Base-by-base conservation (phyloP, 1,140 invertebrate species). In the Antheraea pernyi region DNA sequence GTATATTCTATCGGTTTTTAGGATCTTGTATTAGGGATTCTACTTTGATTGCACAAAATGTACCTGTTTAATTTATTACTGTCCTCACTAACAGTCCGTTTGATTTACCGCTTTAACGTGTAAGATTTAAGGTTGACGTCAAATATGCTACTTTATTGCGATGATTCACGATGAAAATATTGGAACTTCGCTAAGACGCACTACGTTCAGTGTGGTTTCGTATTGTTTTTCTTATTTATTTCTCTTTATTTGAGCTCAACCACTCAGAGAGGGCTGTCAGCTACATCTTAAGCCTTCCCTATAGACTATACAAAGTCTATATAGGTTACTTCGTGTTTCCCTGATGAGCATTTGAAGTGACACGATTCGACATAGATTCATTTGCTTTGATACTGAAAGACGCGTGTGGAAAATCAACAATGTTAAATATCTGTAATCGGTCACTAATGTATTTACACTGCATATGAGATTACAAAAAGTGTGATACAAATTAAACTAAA, bases 71-170 rank as follows among this genome's bases (percentile, higher is more conserved):
- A 71, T 74, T 71, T 71, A 74, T 71, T 61, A 66, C 22, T 65
- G 65, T 59, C 48, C 68, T 65, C 67, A 62, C 46, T 58, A 42
- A 61, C 65, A 64, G 60, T 63, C 72, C 37, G 36, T 19, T 67
- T 74, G 73, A 71, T 71, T 71, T 74, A 71, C 36, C 53, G 64
- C 58, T 65, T 65, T 66, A 71, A 65, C 36, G 16, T 30, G 61
- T 63, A 71, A 74, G 73, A 74, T 74, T 74, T 74, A 74, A 65
- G 63, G 69, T 37, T 68, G 18, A 30, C n/a, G 48, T 67, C 48
- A 36, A 48, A 19, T 65, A 19, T 65, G 10, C 42, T 53, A 42
- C 64, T 7, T 22, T 63, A 37, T 11, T 39, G 39, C 18, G 64
- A 22, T 65, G 64, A 65, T 65, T 65, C 64, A 65, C 48, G 64